Base-by-base conservation (phyloP, 2,113 vertebrate species). In the Neogale vison region DNA sequence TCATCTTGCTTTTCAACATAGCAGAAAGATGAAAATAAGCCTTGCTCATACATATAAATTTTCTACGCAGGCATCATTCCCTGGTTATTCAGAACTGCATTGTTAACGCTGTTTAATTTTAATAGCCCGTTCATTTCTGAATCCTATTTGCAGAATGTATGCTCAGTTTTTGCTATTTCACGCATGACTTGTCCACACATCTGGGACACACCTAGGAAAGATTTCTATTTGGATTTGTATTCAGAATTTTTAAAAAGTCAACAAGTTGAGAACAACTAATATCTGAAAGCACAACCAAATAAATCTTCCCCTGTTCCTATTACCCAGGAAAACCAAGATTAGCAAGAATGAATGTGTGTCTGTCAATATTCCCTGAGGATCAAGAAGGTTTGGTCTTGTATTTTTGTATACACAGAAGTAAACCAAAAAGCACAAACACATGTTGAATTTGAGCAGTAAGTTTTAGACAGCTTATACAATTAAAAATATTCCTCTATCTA, bases 1-100 rank as follows among this genome's bases (percentile, higher is more conserved):
- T 89, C 81, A 85, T 90, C 65, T 82, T 89, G 45, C 47, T 90
- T 98, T 92, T 81, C 65, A 88, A 79, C 87, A 86, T 52, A 90
- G 74, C 92, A 82, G 77, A 65, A 88, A 29, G 81, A 47, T 6
- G 11, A 65, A 17, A 72, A 23, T 59, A 89, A 91, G 23, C 76
- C 77, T 89, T 61, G 7, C 79, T 87, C 17, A 20, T 42, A 47
- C 15, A 5, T 61, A 57, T 36, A 57, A 71, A 91, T 95, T 88
- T 94, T 72, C 67, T 45, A 55, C 11, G 67, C 45, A 93, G 55
- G 63, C 76, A 55, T 72, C 89, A 84, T 83, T 96, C 76, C 74
- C 36, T 63, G 26, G 77, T 36, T 90, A 97, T 77, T 42, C 39
- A 61, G 47, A 69, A 31, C 9, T 85, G 71, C 45, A 85, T 7